Percentiles rank a stretch among this genome's conserved stretches.
These are phyloP conservation scores for Dinothrombium tinctorium DNA, from an alignment of 1,140 invertebrate species.

Conservation along the genomic window DNA sequence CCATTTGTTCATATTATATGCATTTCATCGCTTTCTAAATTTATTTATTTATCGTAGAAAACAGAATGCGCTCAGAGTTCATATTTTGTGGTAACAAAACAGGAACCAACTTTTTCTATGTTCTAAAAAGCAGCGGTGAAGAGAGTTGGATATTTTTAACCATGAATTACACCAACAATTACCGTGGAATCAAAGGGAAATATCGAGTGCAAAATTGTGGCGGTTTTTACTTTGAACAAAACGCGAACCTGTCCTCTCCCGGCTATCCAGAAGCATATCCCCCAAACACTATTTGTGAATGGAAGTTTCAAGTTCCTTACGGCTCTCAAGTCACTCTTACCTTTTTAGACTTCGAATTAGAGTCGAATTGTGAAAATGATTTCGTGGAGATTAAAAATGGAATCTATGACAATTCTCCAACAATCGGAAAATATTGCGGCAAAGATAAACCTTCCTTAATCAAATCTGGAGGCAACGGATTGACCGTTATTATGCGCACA, in stretches of 20 bases:
- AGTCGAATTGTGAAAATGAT: constrained; percentile 20
- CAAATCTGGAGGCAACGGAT: constrained; percentile 6
- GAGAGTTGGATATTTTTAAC: too few relatives aligned
- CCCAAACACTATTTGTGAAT: constrained; percentile 46
- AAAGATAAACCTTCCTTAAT: constrained; percentile 19
- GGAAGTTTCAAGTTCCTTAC: constrained; percentile 28
- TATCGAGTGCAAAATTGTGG: constrained; percentile 32
- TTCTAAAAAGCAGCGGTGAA: too few relatives aligned
- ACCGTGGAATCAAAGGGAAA: constrained; percentile 17
- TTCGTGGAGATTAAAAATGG: constrained; percentile 27
- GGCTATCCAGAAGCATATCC: too few relatives aligned
- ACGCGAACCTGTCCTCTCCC: too few relatives aligned
- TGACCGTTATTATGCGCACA: constrained; percentile 2
- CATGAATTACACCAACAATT: constrained; percentile 3
- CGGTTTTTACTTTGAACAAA: constrained; percentile 23
- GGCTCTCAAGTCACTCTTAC: constrained; percentile 26
- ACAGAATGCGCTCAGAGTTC: too few relatives aligned
- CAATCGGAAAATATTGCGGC: constrained; percentile 36
- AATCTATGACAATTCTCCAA: constrained; percentile 24
- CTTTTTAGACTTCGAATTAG: constrained; percentile 17
- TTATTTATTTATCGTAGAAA: too few relatives aligned
- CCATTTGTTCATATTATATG: constrained; percentile 5
- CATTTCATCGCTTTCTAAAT: too few relatives aligned
- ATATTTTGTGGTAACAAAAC: too few relatives aligned
- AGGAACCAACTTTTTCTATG: too few relatives aligned